Conservation (phyloP, 2,113 vertebrate genomes). For the Cyprinodon variegatus region DNA sequence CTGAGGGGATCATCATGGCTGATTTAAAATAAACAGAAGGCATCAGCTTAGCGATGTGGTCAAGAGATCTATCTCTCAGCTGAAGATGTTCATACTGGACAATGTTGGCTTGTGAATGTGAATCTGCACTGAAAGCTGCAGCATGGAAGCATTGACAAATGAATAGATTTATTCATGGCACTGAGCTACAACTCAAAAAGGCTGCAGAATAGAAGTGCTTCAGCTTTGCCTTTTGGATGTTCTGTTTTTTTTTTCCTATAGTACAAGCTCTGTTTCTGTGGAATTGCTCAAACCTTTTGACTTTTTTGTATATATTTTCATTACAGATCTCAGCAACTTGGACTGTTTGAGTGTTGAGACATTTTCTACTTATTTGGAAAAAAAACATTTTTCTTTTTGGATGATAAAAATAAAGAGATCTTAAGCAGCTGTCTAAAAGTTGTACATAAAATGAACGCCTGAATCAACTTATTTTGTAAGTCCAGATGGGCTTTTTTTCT, state of each 20-base stretch:
- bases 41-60: background rate
- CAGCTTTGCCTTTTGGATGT: conserved; percentile 1
- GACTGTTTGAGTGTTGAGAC: background rate
- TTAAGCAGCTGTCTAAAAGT: background rate
- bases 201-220: background rate
- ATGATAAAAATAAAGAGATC: background rate
- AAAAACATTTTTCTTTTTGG: background rate
- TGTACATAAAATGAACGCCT: background rate
- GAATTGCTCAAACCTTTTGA: background rate
- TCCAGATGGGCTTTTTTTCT: background rate
- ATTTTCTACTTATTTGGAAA: conserved; percentile 12
- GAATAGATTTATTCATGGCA: conserved; percentile 8
- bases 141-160: background rate
- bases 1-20: conserved; percentile 77
- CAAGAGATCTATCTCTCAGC: background rate
- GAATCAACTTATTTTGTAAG: background rate
- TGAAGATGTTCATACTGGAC: conserved; percentile 24
- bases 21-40: background rate
- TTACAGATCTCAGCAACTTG: conserved; percentile 13
- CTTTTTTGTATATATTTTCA: background rate
- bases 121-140: conserved; percentile 16
- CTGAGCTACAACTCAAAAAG: background rate
- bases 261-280: background rate
- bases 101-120: background rate
- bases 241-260: conserved; percentile 13